Evolutionary conservation across 1,140 invertebrate genomes (phyloP).

Genomic region (Drosophila arawakana): DNA sequence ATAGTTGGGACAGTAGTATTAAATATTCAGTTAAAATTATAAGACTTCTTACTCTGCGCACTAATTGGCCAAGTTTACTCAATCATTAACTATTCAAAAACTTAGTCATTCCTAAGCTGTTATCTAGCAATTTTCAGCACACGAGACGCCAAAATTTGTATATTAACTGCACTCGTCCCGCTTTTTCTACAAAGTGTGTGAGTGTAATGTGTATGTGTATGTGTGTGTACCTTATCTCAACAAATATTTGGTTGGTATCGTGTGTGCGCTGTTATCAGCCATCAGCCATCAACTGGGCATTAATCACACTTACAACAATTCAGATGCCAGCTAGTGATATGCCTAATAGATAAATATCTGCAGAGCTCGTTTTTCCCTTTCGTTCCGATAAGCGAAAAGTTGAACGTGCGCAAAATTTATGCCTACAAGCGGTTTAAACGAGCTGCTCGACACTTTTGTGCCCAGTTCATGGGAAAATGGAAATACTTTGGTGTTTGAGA

Average conservation of each 20-base stretch:
- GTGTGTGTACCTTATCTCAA: slow-evolving; percentile 17
- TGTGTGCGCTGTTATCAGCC: slow-evolving; percentile 20
- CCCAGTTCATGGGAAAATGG: too few species aligned
- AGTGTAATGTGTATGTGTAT: too few species aligned
- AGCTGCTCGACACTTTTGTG: too few species aligned
- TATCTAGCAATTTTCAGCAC: slow-evolving; percentile 51
- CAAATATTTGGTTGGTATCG: slow-evolving; percentile 40
- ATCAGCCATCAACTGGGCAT: slow-evolving; percentile 29
- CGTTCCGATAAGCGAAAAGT: slow-evolving; percentile 22
- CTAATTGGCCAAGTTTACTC: too few species aligned
- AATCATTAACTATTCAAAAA: too few species aligned
- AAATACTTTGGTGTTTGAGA: too few species aligned
- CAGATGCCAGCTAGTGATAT: slow-evolving; percentile 4
- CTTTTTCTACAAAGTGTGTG: neutral
- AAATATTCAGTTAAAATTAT: neutral
- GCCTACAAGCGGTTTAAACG: slow-evolving; percentile 1
- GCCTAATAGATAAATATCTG: slow-evolving; percentile 52
- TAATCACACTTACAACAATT: slow-evolving; percentile 26
- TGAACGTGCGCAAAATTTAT: slow-evolving; percentile 61
- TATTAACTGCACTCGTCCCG: slow-evolving; percentile 36
- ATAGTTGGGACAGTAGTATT: too few species aligned
- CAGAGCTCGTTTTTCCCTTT: slow-evolving; percentile 13
- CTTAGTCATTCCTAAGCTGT: neutral
- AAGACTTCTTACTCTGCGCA: too few species aligned
- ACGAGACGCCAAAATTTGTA: slow-evolving; percentile 67